phyloP scores from a whole-genome alignment of 2,797 vertebrate species.

The Geotrypetes seraphini region DNA sequence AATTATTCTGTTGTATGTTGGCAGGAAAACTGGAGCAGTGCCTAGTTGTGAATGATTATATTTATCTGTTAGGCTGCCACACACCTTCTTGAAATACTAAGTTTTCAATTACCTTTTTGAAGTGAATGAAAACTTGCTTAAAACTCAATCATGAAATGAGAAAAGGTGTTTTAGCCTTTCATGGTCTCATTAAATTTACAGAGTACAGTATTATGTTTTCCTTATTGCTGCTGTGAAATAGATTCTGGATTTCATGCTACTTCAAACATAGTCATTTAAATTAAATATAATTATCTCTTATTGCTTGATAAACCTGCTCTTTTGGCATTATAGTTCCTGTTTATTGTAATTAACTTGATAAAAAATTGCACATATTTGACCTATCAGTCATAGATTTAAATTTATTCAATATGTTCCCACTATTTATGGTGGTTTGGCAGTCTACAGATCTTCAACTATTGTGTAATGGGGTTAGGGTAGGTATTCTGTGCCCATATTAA shows the following conservation, averaged over 20 bases:
- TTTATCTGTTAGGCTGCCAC: slow-evolving; percentile 41
- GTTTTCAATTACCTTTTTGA: slow-evolving; percentile 35
- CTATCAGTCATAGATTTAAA: slow-evolving; percentile 50
- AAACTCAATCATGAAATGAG: slow-evolving; percentile 31
- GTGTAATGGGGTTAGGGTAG: slow-evolving; percentile 46
- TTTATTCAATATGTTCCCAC: slow-evolving; percentile 46
- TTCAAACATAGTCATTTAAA: slow-evolving; percentile 41
- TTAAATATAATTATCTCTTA: slow-evolving; percentile 54
- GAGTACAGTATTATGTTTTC: slow-evolving; percentile 39
- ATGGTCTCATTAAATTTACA: slow-evolving; percentile 43
- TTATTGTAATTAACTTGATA: slow-evolving; percentile 46
- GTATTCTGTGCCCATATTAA: slow-evolving; percentile 54
- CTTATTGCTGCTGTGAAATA: slow-evolving; percentile 45
- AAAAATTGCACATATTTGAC: slow-evolving; percentile 49
- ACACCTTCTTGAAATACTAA: slow-evolving; percentile 33
- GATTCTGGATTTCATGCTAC: slow-evolving; percentile 56
- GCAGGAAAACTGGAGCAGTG: slow-evolving; percentile 53
- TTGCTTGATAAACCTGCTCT: slow-evolving; percentile 44
- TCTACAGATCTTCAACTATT: slow-evolving; percentile 36
- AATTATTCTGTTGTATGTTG: slow-evolving; percentile 46
- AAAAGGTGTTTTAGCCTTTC: slow-evolving; percentile 57
- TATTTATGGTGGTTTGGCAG: slow-evolving; percentile 46
- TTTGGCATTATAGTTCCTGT: slow-evolving; percentile 34
- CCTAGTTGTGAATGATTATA: slow-evolving; percentile 43
- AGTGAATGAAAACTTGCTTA: slow-evolving; percentile 19